Percentiles rank a stretch among this genome's conserved stretches.
phyloP scores from a whole-genome alignment of 2,888 invertebrate species.

The Rapana venosa region DNA sequence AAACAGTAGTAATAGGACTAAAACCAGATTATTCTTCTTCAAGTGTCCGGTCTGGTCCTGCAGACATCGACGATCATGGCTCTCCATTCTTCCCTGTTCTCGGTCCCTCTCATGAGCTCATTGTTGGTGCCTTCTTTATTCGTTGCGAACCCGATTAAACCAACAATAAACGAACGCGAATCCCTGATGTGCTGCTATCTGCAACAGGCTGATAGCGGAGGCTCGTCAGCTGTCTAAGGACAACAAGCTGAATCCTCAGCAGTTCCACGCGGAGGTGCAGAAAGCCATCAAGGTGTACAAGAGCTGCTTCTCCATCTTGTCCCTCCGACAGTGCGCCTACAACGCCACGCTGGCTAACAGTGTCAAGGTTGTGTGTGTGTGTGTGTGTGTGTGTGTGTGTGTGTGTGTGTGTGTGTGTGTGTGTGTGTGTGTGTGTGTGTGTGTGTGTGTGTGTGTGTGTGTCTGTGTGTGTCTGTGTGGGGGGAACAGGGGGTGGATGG shows the following conservation, averaged over 20 bases:
- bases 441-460: not conserved
- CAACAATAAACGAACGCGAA: too few relatives aligned
- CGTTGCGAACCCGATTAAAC: too few relatives aligned
- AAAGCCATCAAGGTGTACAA: conserved; percentile 5
- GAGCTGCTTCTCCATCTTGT: not conserved
- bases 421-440: not conserved
- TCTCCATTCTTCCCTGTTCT: too few relatives aligned
- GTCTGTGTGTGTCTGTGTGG: not conserved
- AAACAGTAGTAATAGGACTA: too few relatives aligned
- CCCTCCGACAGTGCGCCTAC: conserved; percentile 40
- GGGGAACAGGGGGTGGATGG: too few relatives aligned
- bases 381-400: not conserved
- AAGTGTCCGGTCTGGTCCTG: too few relatives aligned
- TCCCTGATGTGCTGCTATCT: too few relatives aligned
- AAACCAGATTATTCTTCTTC: too few relatives aligned
- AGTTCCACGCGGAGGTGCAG: conserved; percentile 34
- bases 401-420: not conserved
- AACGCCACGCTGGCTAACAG: conserved; percentile 36
- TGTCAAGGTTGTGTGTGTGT: conserved; percentile 24
- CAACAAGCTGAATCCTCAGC: conserved; percentile 20
- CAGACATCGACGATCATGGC: too few relatives aligned
- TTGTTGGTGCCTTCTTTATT: too few relatives aligned
- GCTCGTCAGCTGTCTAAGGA: not conserved
- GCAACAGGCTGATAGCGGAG: conserved; percentile 13
- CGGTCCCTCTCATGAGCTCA: too few relatives aligned